Conservation (phyloP, 1,140 invertebrate genomes). For the Drosophila subpulchrella region DNA sequence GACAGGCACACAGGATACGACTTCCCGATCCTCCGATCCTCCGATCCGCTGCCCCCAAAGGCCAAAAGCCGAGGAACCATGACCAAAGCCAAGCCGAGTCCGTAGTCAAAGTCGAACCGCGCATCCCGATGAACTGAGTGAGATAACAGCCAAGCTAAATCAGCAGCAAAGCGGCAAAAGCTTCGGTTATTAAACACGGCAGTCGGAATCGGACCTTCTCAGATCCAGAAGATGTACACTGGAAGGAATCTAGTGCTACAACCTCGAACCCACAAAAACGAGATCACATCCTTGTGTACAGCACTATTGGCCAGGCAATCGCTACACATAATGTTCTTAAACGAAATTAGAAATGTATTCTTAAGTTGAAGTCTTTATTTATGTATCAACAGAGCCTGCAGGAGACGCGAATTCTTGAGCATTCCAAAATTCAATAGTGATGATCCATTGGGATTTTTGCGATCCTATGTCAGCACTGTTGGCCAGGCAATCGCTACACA, state of each 20-base stretch:
- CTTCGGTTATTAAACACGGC: conserved; percentile 77
- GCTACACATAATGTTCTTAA: no score
- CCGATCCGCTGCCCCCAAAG: conserved; percentile 18
- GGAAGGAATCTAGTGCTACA: neutral
- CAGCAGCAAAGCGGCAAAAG: conserved; percentile 30
- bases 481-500: no score
- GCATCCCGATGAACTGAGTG: conserved; percentile 71
- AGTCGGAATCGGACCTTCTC: conserved; percentile 43
- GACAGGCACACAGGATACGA: conserved; percentile 61
- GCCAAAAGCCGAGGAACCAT: conserved; percentile 15
- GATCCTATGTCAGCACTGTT: no score
- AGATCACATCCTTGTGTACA: no score
- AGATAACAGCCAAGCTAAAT: conserved; percentile 66
- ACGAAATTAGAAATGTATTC: no score
- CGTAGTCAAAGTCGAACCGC: conserved; percentile 51
- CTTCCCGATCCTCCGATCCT: conserved; percentile 6
- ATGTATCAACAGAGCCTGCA: no score
- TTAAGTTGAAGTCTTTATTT: no score
- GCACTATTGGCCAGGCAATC: no score
- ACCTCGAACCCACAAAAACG: neutral
- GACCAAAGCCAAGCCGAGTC: conserved; percentile 29
- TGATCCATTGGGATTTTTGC: no score
- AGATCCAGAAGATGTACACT: conserved; percentile 19
- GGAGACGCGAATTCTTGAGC: no score
- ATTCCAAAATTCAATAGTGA: no score